phyloP scores from a whole-genome alignment of 2,113 vertebrate genomes.

The Atrichornis clamosus region DNA sequence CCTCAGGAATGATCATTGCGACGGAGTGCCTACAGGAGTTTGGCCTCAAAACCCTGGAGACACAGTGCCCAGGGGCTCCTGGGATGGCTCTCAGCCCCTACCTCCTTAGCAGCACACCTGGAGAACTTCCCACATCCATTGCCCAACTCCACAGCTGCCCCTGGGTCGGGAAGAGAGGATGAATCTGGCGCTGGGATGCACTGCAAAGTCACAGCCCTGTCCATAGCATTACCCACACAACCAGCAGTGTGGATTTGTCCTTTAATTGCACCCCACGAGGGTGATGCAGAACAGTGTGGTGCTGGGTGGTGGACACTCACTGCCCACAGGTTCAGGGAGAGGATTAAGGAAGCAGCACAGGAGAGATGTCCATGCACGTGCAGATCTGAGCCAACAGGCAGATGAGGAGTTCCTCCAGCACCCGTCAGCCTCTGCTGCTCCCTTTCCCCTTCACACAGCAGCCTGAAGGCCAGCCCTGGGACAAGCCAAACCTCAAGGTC shows the following conservation, averaged over 20 bases:
- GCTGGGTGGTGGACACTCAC: background rate
- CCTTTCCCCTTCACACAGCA: background rate
- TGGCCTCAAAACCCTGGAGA: constrained; percentile 68
- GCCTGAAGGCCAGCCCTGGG: background rate
- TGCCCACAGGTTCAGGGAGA: background rate
- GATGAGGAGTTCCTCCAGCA: background rate
- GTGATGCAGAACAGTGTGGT: background rate
- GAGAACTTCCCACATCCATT: background rate
- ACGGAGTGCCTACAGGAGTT: constrained; percentile 70
- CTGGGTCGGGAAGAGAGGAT: background rate
- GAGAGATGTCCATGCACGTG: background rate
- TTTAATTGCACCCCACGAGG: constrained; percentile 11
- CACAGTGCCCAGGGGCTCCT: background rate
- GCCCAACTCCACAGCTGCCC: background rate
- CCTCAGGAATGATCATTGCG: background rate
- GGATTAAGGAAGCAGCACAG: background rate
- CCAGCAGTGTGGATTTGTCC: background rate
- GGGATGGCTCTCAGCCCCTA: background rate
- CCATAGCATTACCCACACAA: background rate
- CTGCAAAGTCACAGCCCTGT: background rate
- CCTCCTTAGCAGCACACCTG: background rate
- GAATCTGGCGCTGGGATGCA: background rate
- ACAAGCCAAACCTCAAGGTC: background rate
- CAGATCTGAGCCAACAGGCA: background rate
- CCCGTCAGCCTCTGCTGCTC: accelerated